Evolutionary conservation across 2,888 invertebrate genomes (phyloP), one percentile per base, ranked within the genome.

Genomic region (Sceliomorpha sp.): DNA sequence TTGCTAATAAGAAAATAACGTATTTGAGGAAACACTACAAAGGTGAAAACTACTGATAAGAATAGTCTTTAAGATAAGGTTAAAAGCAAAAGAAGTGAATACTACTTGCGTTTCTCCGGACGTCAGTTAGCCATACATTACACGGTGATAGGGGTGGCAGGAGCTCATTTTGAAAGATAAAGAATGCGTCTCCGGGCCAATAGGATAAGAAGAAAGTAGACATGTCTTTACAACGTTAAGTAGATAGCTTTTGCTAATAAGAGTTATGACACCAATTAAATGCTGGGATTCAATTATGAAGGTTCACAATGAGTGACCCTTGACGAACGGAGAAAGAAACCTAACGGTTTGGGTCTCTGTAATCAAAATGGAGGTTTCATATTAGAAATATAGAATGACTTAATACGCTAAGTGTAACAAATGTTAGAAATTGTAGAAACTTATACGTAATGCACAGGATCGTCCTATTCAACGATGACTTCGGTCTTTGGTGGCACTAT

Each of bases 251-350:
- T 40, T 47, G 31, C 40, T 58, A 59, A 67, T 71, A 55, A 59
- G 36, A 67, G 26, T 56, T 63, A 63, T 67, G 62, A 59, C 70
- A 55, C 53, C 36, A 59, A 70, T 70, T 66, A 58, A 40, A 39
- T 10, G 39, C 37, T 20, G 8, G 27, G 17, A 45, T 67, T 55
- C 48, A 59, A 60, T 67, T 48, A 48, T 17, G 29, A 14, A 15
- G 17, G 53, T 45, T 42, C 51, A 27, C 12, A 24, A 17, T 20
- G 29, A 37, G 24, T 56, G 59, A 67, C 59, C 67, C 55, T 15
- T 67, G 12, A 9, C 44, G 34, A 32, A 15, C 15, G 4, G 44
- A 20, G 14, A 10, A 37, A 20, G 1, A 9, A n/a, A 37, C 2
- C 4, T 37, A 14, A 37, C 17, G 37, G 20, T 14, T 36, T 32